Evolutionary conservation across 2,113 vertebrate genomes (phyloP).

Genomic region (Asarcornis scutulata): DNA sequence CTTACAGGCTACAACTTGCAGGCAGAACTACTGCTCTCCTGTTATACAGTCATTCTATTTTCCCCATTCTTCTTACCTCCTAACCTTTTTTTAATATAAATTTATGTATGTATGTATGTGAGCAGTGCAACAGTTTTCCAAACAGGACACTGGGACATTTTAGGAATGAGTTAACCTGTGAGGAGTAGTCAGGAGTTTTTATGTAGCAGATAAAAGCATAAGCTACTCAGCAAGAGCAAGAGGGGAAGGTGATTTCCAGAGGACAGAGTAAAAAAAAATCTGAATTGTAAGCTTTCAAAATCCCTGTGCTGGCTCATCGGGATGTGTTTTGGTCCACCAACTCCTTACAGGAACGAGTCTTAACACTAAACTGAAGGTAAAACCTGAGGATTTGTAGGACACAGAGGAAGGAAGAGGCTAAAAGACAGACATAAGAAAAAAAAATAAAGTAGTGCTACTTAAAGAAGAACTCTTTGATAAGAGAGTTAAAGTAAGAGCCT

Average conservation of each 20-base stretch:
- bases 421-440: neutral
- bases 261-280: neutral
- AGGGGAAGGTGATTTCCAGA: neutral
- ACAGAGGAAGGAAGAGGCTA: neutral
- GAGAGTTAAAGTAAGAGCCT: neutral
- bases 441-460: conserved; percentile 18
- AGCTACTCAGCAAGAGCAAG: neutral
- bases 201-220: neutral
- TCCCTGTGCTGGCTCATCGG: neutral
- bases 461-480: neutral
- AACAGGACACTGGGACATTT: neutral
- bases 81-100: neutral
- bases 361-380: neutral
- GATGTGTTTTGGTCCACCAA: neutral
- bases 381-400: conserved; percentile 25
- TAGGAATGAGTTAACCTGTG: neutral
- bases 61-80: neutral
- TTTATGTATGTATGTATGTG: neutral
- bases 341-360: neutral
- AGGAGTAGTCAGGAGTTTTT: neutral
- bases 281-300: conserved; percentile 27
- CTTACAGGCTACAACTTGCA: neutral
- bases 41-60: neutral
- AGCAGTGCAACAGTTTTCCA: neutral
- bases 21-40: neutral